A percentile compares a stretch with the other conserved stretches of the same genome.
phyloP scores from a whole-genome alignment of 1,140 invertebrate species.

The Diploscapter pachys region DNA sequence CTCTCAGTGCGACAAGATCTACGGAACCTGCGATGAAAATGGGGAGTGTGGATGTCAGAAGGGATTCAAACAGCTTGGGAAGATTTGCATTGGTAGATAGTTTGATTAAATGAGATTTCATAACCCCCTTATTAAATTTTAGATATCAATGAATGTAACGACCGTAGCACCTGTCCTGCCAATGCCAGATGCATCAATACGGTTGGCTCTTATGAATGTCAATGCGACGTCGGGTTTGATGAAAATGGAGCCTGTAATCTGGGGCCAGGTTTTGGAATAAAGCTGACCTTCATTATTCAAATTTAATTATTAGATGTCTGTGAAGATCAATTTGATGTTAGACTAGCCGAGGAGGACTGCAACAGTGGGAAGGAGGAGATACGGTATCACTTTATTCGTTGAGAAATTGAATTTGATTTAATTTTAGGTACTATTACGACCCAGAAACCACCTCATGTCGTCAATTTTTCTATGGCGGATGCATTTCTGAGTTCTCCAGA shows the following conservation, averaged over 20 bases:
- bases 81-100: constrained; percentile 31
- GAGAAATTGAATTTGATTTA: background rate
- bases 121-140: background rate
- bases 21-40: constrained; percentile 15
- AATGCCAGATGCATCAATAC: constrained; percentile 27
- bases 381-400: background rate
- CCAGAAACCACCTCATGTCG: constrained; percentile 33
- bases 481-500: constrained; percentile 39
- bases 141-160: constrained; percentile 34
- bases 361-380: constrained; percentile 27
- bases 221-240: constrained; percentile 27
- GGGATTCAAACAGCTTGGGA: constrained; percentile 27
- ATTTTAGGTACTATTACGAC: constrained; percentile 46
- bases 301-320: constrained; percentile 16
- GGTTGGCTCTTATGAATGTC: constrained; percentile 24
- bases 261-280: constrained; percentile 3
- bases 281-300: background rate
- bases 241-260: constrained; percentile 27
- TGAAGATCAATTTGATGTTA: constrained; percentile 24
- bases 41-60: constrained; percentile 28
- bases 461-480: constrained; percentile 54
- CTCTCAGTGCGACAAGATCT: constrained; percentile 21
- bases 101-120: background rate
- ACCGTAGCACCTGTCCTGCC: constrained; percentile 15
- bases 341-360: constrained; percentile 28